Conservation (phyloP, 2,888 invertebrate species). For the Xestia ashworthii region DNA sequence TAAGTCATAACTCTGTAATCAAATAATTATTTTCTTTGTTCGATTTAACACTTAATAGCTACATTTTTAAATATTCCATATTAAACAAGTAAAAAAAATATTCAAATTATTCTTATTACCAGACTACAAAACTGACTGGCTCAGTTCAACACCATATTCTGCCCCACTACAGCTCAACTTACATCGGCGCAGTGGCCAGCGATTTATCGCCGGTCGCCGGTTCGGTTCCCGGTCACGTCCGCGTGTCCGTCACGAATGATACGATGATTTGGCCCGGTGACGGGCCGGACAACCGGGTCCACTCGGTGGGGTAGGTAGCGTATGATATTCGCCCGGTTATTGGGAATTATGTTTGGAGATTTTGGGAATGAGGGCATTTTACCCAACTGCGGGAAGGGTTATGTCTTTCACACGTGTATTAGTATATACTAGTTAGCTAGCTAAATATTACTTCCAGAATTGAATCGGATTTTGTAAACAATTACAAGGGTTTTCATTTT, state of each 20-base stretch:
- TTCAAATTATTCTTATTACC: neutral
- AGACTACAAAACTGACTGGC: neutral
- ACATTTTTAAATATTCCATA: no score
- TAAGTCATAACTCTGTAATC: neutral
- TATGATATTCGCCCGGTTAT: slow-evolving; percentile 18
- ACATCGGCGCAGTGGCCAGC: slow-evolving; percentile 73
- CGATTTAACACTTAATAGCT: no score
- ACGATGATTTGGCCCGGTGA: slow-evolving; percentile 87
- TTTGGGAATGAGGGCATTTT: neutral
- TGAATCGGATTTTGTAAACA: no score
- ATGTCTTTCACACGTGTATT: neutral
- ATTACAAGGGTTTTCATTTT: no score
- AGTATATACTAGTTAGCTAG: neutral
- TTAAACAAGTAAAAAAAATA: no score
- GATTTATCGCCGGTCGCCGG: slow-evolving; percentile 85
- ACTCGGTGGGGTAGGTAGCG: slow-evolving; percentile 23
- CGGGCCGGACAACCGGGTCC: slow-evolving; percentile 70
- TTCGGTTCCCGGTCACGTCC: slow-evolving; percentile 86
- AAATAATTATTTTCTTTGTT: neutral
- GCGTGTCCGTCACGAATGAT: slow-evolving; percentile 86
- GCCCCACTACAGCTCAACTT: slow-evolving; percentile 49
- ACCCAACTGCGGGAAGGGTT: neutral
- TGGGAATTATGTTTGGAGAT: neutral
- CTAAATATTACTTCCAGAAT: no score
- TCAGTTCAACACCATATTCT: neutral